A percentile compares a stretch with the other conserved stretches of the same genome.
These are phyloP conservation scores for Aphelenchoides besseyi DNA, from an alignment of 1,140 invertebrate species.

Conservation along the genomic window DNA sequence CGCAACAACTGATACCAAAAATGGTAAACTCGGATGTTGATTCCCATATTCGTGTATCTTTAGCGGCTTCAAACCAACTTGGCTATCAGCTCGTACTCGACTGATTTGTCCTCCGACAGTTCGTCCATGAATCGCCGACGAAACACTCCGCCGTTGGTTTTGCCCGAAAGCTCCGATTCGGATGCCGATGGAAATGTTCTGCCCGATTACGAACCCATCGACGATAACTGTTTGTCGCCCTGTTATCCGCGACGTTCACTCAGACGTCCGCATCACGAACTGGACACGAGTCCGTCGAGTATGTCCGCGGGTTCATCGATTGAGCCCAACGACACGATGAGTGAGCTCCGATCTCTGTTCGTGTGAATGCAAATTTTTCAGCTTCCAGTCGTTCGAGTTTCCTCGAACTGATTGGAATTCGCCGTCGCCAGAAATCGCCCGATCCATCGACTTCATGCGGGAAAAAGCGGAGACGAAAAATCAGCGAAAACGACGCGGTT, in stretches of 20 bases:
- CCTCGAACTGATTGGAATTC: conserved; percentile 19
- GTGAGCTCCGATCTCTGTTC: conserved; percentile 5
- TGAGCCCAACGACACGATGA: conserved; percentile 22
- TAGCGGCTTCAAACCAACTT: background rate
- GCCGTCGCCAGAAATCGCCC: background rate
- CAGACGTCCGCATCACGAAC: background rate
- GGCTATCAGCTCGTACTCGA: conserved; percentile 20
- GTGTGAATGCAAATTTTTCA: conserved; percentile 1
- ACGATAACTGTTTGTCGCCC: conserved; percentile 15
- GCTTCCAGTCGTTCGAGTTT: conserved; percentile 17
- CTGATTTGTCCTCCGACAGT: conserved; percentile 19
- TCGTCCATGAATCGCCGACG: background rate
- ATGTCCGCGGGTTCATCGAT: conserved; percentile 11
- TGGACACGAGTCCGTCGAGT: conserved; percentile 21
- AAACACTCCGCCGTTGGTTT: conserved; percentile 20
- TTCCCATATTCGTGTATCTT: too few relatives aligned
- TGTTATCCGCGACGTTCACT: conserved; percentile 22
- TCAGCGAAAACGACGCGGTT: conserved; percentile 12
- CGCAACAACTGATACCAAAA: background rate
- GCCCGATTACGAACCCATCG: conserved; percentile 17
- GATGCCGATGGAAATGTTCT: conserved; percentile 1
- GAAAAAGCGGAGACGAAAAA: conserved; percentile 22
- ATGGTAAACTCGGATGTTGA: too few relatives aligned
- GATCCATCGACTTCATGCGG: background rate
- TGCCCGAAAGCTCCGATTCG: conserved; percentile 21